Percentiles rank a stretch among this genome's conserved stretches.
Conservation (phyloP, 2,888 invertebrate genomes). For the Drosophila neotestacea region DNA sequence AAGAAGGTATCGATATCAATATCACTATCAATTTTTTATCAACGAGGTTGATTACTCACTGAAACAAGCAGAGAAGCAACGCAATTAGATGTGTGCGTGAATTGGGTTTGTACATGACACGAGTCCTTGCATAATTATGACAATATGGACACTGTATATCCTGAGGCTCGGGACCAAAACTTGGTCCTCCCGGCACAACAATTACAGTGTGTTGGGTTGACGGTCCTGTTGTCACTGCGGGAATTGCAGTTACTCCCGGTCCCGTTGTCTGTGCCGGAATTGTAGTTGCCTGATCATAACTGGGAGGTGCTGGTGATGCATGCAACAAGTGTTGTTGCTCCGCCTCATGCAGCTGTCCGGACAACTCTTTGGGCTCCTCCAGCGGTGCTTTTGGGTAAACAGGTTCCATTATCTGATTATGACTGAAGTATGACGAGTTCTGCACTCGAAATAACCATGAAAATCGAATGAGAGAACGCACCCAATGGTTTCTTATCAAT, state of each 20-base stretch:
- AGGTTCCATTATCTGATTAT: slow-evolving; percentile 52
- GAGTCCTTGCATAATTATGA: slow-evolving; percentile 85
- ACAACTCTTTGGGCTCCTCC: slow-evolving; percentile 47
- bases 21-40: slow-evolving; percentile 1
- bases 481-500: slow-evolving; percentile 60
- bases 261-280: slow-evolving; percentile 61
- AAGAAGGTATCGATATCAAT: slow-evolving; percentile 6
- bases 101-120: slow-evolving; percentile 84
- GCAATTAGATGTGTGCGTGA: slow-evolving; percentile 87
- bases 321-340: slow-evolving; percentile 60
- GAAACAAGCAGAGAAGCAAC: slow-evolving; percentile 85
- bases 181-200: slow-evolving; percentile 56
- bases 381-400: slow-evolving; percentile 63
- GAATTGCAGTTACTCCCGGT: slow-evolving; percentile 21
- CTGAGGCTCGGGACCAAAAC: slow-evolving; percentile 85
- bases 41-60: slow-evolving; percentile 72
- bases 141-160: slow-evolving; percentile 86
- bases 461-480: slow-evolving; percentile 22
- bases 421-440: slow-evolving; percentile 46
- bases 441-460: slow-evolving; percentile 27
- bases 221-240: background rate
- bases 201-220: slow-evolving; percentile 61
- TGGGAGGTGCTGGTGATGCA: slow-evolving; percentile 58
- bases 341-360: slow-evolving; percentile 23
- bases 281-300: slow-evolving; percentile 76